These are phyloP conservation scores for Oncorhynchus keta DNA, from an alignment of 2,113 vertebrate genomes.

Conservation along the genomic window DNA sequence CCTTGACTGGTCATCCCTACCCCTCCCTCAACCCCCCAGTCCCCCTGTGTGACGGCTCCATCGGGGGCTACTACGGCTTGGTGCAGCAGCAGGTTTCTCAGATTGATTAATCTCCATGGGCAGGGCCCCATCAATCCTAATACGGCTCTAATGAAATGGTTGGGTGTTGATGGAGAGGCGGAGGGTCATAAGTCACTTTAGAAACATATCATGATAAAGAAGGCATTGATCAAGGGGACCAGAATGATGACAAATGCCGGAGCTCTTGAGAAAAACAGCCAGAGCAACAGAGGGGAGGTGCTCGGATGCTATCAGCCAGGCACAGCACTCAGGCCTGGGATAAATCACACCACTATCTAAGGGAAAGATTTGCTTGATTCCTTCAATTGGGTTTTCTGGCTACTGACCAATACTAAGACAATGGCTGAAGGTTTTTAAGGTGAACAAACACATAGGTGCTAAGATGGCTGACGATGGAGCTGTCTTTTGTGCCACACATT, in stretches of 20 bases:
- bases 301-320: slow-evolving; percentile 18
- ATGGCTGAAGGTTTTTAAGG: background rate
- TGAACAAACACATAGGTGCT: background rate
- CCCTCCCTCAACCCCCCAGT: no score
- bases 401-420: background rate
- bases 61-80: slow-evolving; percentile 35
- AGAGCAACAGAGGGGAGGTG: slow-evolving; percentile 16
- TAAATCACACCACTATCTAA: background rate
- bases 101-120: slow-evolving; percentile 69
- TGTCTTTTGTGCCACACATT: background rate
- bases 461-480: background rate
- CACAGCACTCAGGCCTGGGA: slow-evolving; percentile 6
- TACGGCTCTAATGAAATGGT: slow-evolving; percentile 68
- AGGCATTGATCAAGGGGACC: slow-evolving; percentile 57
- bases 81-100: slow-evolving; percentile 43
- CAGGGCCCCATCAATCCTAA: slow-evolving; percentile 71
- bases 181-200: slow-evolving; percentile 44
- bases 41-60: slow-evolving; percentile 54
- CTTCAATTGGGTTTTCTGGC: background rate
- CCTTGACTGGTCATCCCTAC: slow-evolving; percentile 43
- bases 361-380: background rate
- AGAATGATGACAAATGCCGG: slow-evolving; percentile 53
- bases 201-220: slow-evolving; percentile 64
- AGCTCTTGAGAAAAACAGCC: slow-evolving; percentile 42
- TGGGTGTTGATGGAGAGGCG: slow-evolving; percentile 40